Conservation (phyloP, 2,888 invertebrate species). For the Nasonovia ribisnigri region DNA sequence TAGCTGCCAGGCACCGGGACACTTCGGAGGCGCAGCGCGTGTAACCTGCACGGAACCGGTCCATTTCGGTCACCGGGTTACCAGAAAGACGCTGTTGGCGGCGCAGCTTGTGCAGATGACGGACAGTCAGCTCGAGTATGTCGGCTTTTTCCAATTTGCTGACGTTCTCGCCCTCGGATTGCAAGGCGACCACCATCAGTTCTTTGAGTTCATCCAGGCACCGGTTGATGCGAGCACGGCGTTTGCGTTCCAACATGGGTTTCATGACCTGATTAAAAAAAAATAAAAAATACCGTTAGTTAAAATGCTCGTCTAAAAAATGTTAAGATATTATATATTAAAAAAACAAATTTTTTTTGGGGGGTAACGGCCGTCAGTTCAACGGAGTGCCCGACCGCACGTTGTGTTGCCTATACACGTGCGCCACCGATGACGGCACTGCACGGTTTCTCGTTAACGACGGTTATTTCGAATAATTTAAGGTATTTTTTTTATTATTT, state of each 20-base stretch:
- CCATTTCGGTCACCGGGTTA: constrained; percentile 81
- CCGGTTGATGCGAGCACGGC: constrained; percentile 89
- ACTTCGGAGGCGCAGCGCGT: constrained; percentile 91
- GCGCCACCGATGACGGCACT: neutral
- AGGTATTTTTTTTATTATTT: neutral
- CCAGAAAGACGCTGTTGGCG: constrained; percentile 82
- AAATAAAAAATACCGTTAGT: constrained; percentile 66
- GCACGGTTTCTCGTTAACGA: neutral
- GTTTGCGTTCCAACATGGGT: constrained; percentile 89
- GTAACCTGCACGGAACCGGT: constrained; percentile 88
- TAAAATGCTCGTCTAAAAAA: neutral
- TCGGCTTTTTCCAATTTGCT: constrained; percentile 90
- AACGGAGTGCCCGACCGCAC: neutral
- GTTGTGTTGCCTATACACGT: constrained; percentile 32
- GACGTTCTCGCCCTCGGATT: constrained; percentile 89
- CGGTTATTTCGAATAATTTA: neutral
- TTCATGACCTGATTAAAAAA: constrained; percentile 80
- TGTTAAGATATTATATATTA: neutral
- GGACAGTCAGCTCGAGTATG: constrained; percentile 87
- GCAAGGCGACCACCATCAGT: constrained; percentile 87
- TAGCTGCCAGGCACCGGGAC: constrained; percentile 85
- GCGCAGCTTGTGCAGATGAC: constrained; percentile 86
- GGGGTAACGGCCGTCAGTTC: neutral
- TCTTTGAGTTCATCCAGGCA: constrained; percentile 92
- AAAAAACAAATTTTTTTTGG: neutral